Base-by-base conservation (phyloP, 2,888 invertebrate genomes). In the Tiliacea citrago region DNA sequence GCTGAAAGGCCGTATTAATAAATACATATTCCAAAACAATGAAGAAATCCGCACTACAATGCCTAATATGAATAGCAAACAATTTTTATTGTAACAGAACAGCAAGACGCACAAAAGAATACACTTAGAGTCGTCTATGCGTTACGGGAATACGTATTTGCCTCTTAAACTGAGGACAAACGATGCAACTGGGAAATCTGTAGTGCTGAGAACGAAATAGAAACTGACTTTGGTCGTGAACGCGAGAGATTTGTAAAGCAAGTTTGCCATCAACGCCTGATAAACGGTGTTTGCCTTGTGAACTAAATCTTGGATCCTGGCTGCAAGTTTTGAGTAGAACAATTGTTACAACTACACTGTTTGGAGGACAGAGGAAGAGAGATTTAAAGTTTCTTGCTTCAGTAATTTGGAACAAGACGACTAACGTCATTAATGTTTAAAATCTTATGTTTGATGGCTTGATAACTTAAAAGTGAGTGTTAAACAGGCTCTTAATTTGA, bases 171-270 rank as follows among this genome's bases (percentile, higher is more conserved):
- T 86, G 88, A 82, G 88, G 89, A 92, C 89, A 91, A 92, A 94
- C 92, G 92, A 91, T 88, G 89, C 93, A 88, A 86, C 90, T 91
- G 93, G 93, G 93, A 94, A 94, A 93, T 94, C 93, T 93, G 85
- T 88, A 88, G 84, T 83, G 78, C 81, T 85, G 79, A 90, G 87
- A 88, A 88, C 83, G 83, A 81, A 88, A 87, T 87, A 79, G 84
- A 82, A 85, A 81, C 83, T 81, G 77, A 81, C 85, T 85, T 73
- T 72, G 79, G 86, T 77, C 61, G 81, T 80, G 82, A 84, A 73
- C 73, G 75, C 77, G 77, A 71, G 85, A 79, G 79, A 82, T 87
- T 82, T 85, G 74, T 71, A 82, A 73, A 67, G 67, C 78, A 87
- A 87, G 79, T 79, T 86, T 82, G 65, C 79, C 60, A 79, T 87